Conservation (phyloP, 2,113 vertebrate species). For the Rhabdornis inornatus region DNA sequence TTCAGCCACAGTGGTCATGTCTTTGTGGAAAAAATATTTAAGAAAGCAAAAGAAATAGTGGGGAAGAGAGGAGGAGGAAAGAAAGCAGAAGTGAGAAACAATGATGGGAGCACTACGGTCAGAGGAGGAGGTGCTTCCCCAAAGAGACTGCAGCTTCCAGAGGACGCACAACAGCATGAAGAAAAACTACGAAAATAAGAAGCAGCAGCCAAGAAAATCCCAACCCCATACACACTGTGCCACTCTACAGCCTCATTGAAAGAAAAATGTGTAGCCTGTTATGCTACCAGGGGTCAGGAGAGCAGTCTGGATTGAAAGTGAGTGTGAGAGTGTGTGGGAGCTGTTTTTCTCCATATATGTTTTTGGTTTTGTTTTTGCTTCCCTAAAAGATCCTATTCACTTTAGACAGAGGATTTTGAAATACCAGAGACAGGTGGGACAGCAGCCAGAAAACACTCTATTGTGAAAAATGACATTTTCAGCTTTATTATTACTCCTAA, state of each 20-base stretch:
- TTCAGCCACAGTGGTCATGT: not conserved
- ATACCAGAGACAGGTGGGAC: not conserved
- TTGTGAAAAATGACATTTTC: not conserved
- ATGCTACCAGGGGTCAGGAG: not conserved
- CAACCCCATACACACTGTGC: not conserved
- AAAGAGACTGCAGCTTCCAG: not conserved
- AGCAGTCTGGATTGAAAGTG: not conserved
- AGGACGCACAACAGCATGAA: not conserved
- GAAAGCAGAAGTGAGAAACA: not conserved
- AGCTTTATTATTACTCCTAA: not conserved
- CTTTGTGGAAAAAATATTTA: not conserved
- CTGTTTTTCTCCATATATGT: not conserved
- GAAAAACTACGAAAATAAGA: rapidly evolving
- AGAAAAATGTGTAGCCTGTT: not conserved
- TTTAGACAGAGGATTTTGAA: not conserved
- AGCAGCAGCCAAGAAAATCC: not conserved
- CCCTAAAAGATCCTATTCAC: not conserved
- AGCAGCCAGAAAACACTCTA: not conserved
- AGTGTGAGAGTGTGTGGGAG: not conserved
- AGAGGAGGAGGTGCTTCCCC: not conserved
- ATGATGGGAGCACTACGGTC: not conserved
- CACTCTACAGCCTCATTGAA: not conserved
- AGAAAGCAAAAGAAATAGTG: not conserved
- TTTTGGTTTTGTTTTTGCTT: not conserved
- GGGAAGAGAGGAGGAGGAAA: not conserved